Evolutionary conservation across 2,797 vertebrate genomes (phyloP).

Genomic region (Parauchenoglanis punctatus): DNA sequence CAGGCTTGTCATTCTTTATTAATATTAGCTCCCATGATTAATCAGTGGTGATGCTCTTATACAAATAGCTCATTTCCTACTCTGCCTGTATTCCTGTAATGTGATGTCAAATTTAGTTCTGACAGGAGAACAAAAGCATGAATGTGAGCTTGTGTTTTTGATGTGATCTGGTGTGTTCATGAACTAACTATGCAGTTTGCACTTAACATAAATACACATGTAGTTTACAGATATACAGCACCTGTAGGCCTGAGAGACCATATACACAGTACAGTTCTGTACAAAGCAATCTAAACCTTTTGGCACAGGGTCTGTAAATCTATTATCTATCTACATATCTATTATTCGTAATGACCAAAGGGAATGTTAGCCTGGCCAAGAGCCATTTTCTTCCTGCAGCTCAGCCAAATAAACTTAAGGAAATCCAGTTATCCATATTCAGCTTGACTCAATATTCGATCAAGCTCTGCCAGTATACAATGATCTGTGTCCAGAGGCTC

Average conservation of each 20-base stretch:
- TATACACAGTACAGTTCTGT: neutral
- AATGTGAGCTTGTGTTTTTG: slow-evolving; percentile 1
- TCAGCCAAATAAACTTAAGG: slow-evolving; percentile 68
- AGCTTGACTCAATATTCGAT: slow-evolving; percentile 69
- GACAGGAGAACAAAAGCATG: slow-evolving; percentile 1
- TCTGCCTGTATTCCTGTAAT: neutral
- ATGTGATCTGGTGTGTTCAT: neutral
- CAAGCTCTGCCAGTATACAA: slow-evolving; percentile 44
- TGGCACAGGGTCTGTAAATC: slow-evolving; percentile 38
- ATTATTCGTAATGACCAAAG: slow-evolving; percentile 37
- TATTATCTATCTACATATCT: neutral
- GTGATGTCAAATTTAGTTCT: slow-evolving; percentile 29
- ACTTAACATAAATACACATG: neutral
- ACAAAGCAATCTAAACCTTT: slow-evolving; percentile 21
- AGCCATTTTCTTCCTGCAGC: slow-evolving; percentile 23
- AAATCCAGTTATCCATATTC: slow-evolving; percentile 71
- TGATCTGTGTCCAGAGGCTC: slow-evolving; percentile 74
- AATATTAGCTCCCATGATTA: slow-evolving; percentile 15
- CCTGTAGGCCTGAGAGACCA: slow-evolving; percentile 7
- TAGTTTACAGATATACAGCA: neutral
- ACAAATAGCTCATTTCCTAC: neutral
- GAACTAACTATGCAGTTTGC: neutral
- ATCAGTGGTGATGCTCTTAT: neutral
- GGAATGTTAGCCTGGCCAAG: slow-evolving; percentile 21
- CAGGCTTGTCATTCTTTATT: slow-evolving; percentile 35